Conservation (phyloP, 2,888 invertebrate genomes). For the Xiphydria camelus region DNA sequence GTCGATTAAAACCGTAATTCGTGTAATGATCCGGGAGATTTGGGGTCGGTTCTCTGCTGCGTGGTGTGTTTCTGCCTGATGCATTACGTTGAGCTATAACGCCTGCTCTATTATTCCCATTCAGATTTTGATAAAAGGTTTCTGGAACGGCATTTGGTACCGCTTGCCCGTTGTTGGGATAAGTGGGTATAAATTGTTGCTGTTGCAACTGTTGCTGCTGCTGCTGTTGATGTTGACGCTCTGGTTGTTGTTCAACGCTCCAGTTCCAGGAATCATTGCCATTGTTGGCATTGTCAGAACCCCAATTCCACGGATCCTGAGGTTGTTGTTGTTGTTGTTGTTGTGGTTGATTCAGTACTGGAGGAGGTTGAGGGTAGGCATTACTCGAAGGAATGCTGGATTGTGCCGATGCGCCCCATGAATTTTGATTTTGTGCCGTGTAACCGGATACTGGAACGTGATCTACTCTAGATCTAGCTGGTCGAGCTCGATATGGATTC, state of each 20-base stretch:
- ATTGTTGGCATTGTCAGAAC: conserved; percentile 39
- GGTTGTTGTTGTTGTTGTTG: no score
- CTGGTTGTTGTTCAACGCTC: conserved; percentile 49
- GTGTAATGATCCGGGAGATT: conserved; percentile 40
- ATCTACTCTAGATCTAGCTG: conserved; percentile 44
- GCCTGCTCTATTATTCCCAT: conserved; percentile 43
- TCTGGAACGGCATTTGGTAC: conserved; percentile 38
- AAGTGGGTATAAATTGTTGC: conserved; percentile 27
- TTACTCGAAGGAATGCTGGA: conserved; percentile 31
- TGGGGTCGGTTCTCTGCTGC: conserved; percentile 35
- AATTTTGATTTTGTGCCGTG: conserved; percentile 46
- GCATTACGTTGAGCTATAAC: conserved; percentile 31
- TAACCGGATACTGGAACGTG: conserved; percentile 36
- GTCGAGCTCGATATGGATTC: conserved; percentile 53
- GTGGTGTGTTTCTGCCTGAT: conserved; percentile 27
- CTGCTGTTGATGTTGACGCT: conserved; percentile 29
- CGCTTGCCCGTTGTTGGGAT: conserved; percentile 37
- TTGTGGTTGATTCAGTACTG: conserved; percentile 30
- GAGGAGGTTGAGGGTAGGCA: conserved; percentile 29
- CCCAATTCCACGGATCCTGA: conserved; percentile 48
- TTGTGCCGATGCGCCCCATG: conserved; percentile 36
- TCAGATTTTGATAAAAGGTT: conserved; percentile 47
- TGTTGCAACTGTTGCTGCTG: no score
- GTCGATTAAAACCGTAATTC: conserved; percentile 40
- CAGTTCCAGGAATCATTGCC: conserved; percentile 55